Percentiles rank a stretch among this genome's conserved stretches.
These are phyloP conservation scores for Aphelocoma californica DNA, from an alignment of 2,797 vertebrate species.

Conservation along the genomic window DNA sequence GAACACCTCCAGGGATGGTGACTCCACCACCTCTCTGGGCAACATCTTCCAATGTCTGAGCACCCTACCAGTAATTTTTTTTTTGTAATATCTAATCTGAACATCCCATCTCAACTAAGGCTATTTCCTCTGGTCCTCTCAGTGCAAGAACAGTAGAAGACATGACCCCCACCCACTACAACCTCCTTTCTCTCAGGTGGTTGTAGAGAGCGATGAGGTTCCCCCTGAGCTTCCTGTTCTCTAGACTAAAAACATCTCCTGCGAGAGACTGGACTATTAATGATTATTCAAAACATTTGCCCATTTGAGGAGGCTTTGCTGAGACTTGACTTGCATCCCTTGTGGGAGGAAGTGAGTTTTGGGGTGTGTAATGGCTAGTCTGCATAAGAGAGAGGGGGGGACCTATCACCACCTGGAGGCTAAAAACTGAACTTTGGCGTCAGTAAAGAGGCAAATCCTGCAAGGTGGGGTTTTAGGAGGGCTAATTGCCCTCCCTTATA, in stretches of 20 bases:
- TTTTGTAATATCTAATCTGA: not conserved
- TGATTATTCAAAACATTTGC: not conserved
- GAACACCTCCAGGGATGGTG: not conserved
- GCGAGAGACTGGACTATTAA: not conserved
- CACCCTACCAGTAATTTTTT: not conserved
- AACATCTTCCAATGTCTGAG: not conserved
- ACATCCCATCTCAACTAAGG: not conserved
- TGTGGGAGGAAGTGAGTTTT: not conserved
- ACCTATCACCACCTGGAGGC: not conserved
- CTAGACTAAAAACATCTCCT: not conserved
- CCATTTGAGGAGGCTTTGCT: not conserved
- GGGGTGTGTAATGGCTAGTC: not conserved
- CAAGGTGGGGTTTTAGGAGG: not conserved
- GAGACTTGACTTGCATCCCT: not conserved
- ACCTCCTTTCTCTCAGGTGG: not conserved
- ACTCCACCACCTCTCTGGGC: too few species aligned
- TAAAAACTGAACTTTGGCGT: fast-evolving
- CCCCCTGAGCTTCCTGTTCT: not conserved
- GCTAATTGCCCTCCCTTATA: not conserved
- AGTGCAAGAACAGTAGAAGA: not conserved
- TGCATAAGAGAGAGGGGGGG: too few species aligned
- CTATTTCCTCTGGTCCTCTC: not conserved
- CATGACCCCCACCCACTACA: fast-evolving
- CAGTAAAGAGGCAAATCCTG: not conserved
- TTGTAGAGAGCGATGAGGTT: too few species aligned